Conservation (phyloP, 2,888 invertebrate genomes). For the Sinhomidia bicolor region DNA sequence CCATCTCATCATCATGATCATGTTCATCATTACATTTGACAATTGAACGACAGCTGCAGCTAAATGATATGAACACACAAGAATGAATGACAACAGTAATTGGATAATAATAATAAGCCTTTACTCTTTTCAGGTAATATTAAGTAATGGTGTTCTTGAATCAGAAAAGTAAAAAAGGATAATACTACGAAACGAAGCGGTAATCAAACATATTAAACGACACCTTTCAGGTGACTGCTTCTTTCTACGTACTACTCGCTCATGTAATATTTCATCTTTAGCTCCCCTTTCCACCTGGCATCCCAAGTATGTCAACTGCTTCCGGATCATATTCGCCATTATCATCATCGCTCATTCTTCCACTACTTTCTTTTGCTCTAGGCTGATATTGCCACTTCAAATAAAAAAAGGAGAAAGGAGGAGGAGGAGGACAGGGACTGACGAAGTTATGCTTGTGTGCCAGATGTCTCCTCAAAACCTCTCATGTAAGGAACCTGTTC, state of each 20-base stretch:
- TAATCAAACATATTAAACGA: neutral
- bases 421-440: neutral
- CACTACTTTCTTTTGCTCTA: neutral
- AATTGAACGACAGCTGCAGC: neutral
- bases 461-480: neutral
- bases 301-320: slow-evolving; percentile 26
- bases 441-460: neutral
- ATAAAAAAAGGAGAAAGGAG: neutral
- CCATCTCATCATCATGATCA: neutral
- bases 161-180: too few species aligned
- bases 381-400: neutral
- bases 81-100: too few species aligned
- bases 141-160: too few species aligned
- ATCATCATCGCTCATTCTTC: neutral
- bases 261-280: neutral
- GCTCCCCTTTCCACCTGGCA: slow-evolving; percentile 4
- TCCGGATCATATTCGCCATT: neutral
- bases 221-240: neutral
- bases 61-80: too few species aligned
- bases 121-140: too few species aligned
- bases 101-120: too few species aligned
- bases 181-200: neutral
- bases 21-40: neutral
- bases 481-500: neutral
- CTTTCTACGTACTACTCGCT: neutral